Base-by-base conservation (phyloP, 1,140 invertebrate species). In the Leptinotarsa lineolata region DNA sequence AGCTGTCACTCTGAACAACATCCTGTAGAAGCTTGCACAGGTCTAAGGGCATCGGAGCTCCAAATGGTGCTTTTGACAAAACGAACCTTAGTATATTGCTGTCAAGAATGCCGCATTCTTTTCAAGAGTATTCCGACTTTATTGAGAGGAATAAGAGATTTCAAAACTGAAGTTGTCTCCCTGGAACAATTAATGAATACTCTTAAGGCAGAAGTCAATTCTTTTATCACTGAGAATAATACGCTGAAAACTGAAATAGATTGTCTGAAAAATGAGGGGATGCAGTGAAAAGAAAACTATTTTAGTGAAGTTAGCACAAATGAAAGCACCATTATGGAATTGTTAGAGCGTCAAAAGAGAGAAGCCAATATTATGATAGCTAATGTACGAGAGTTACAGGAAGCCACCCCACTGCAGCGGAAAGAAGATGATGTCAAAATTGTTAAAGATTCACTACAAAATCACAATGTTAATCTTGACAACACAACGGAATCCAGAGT, bases 321-420 rank as follows among this genome's bases (percentile, higher is more conserved):
- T 69, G 67, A 69, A 58, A 58, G 48, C 45, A 16, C 54, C 21
- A n/a, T 69, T 69, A 58, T 48, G 44, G 67, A 69, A 58, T 22
- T 69, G 67, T 58, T 69, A 39, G 67, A 69, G 48, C 44, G 67
- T 48, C 44, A 69, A 69, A 69, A 58, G 46, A 69, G 67, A 58
- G 67, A 69, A 69, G 44, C 67, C 11, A 69, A 69, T 69, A 69
- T 69, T 48, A 69, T 69, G 44, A 69, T 69, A 58, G 46, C 67
- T 54, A 69, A 69, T 69, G 67, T 69, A 58, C 44, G 30, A 21
- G 67, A 69, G 48, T 69, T 44, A 22, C 45, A 69, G 67, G 46
- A 21, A 54, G 21, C n/a, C 44, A 69, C 67, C 48, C 45, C 48
- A 69, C 21, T 54, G 6, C 45, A 58, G n/a, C 67, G 21, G 44